Base-by-base conservation (phyloP, 2,888 invertebrate genomes). In the Plagodis dolabraria region DNA sequence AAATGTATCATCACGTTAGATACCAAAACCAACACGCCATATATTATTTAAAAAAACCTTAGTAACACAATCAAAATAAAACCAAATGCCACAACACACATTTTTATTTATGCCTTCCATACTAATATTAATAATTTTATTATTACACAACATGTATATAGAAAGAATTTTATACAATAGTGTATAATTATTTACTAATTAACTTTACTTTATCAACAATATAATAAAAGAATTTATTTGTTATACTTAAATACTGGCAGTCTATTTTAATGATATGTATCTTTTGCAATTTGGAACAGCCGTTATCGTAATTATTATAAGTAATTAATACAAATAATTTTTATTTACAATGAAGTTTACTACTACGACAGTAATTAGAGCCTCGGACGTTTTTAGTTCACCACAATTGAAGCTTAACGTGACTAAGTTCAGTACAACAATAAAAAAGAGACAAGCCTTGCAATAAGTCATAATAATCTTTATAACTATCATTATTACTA, bases 141-240 rank as follows among this genome's bases (percentile, higher is more conserved):
- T 86, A 89, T 85, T 89, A 91, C 89, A 92, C 92, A 92, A 92
- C 92, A 92, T 92, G 92, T 92, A 92, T 87, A 92, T 92, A 92
- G 92, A 92, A 92, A 92, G 92, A 90, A 83, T 89, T 91, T 92
- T 89, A 91, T 92, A 92, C 91, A 92, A 92, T 92, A 92, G 91
- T 92, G 90, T 92, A 92, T 92, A 91, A 85, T 86, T 85, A 85
- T 78, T 83, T 75, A 77, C 87, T 91, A 88, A 50, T 59, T 77
- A 82, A 85, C 88, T 89, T 87, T 87, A 65, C 83, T 80, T 86
- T 85, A 80, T 88, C 91, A 92, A 92, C 91, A 92, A 86, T 89
- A 87, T 79, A 86, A 85, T 92, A 92, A 91, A 92, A 89, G 82
- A 90, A 87, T 87, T 22, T 89, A 89, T 47, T 50, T 55, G 46